A percentile compares a stretch with the other conserved stretches of the same genome.
Evolutionary conservation across 2,797 vertebrate genomes (phyloP).

Genomic region (Danio tinwini): DNA sequence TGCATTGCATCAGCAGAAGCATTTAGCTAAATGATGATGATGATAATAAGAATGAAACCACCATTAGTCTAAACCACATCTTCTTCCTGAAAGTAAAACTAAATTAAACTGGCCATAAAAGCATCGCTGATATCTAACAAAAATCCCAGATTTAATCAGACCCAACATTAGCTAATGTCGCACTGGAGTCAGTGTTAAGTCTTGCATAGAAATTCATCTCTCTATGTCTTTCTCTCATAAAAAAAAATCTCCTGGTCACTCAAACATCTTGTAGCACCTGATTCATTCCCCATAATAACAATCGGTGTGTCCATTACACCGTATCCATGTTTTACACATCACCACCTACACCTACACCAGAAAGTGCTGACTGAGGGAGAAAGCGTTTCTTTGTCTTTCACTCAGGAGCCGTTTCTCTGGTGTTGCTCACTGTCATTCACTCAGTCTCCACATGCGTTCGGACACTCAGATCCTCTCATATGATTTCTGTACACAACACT

Average conservation of each 20-base stretch:
- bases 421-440: slow-evolving; percentile 52
- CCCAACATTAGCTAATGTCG: not conserved
- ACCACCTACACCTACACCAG: slow-evolving; percentile 45
- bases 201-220: not conserved
- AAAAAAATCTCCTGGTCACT: not conserved
- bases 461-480: slow-evolving; percentile 54
- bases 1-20: not conserved
- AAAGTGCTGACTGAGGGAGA: slow-evolving; percentile 56
- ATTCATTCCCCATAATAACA: slow-evolving; percentile 36
- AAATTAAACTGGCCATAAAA: not conserved
- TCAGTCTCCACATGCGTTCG: slow-evolving; percentile 43
- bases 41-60: not conserved
- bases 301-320: slow-evolving; percentile 20
- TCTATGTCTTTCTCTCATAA: not conserved
- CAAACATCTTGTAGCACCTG: not conserved
- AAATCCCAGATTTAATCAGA: not conserved
- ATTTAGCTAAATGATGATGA: not conserved
- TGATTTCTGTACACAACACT: slow-evolving; percentile 66
- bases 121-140: not conserved
- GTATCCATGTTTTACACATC: slow-evolving; percentile 50
- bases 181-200: not conserved
- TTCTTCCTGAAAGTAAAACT: not conserved
- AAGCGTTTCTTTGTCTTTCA: slow-evolving; percentile 54
- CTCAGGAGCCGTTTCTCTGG: slow-evolving; percentile 44
- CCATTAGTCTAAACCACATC: not conserved